Percentiles rank a stretch among this genome's conserved stretches.
Conservation (phyloP, 2,888 invertebrate genomes). For the Ypsolopha sequella region DNA sequence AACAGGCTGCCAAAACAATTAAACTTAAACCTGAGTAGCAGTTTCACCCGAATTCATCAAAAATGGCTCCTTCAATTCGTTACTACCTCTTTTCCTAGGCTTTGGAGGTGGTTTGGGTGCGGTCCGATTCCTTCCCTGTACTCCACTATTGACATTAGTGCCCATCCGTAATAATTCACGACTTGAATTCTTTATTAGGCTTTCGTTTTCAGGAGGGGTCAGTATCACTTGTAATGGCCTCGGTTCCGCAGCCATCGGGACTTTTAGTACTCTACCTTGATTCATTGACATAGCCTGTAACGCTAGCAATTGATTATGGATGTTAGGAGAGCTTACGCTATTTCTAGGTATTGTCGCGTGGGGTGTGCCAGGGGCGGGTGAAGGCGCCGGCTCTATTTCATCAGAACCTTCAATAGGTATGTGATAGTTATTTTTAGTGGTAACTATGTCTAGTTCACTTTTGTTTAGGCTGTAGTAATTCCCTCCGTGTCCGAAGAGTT, state of each 20-base stretch:
- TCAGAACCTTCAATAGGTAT: slow-evolving; percentile 39
- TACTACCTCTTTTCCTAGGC: slow-evolving; percentile 78
- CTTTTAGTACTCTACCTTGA: slow-evolving; percentile 5
- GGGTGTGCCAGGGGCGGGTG: slow-evolving; percentile 64
- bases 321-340: slow-evolving; percentile 65
- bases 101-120: slow-evolving; percentile 86
- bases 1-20: not conserved
- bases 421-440: slow-evolving; percentile 56
- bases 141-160: slow-evolving; percentile 44
- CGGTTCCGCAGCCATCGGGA: slow-evolving; percentile 25
- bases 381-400: slow-evolving; percentile 57
- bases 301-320: slow-evolving; percentile 59
- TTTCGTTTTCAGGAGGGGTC: slow-evolving; percentile 36
- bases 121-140: slow-evolving; percentile 55
- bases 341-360: slow-evolving; percentile 57
- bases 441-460: slow-evolving; percentile 71
- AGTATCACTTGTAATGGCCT: slow-evolving; percentile 44
- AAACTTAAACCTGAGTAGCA: slow-evolving; percentile 83
- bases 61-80: slow-evolving; percentile 77
- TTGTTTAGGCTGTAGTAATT: slow-evolving; percentile 83
- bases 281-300: slow-evolving; percentile 47
- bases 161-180: slow-evolving; percentile 32
- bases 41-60: slow-evolving; percentile 87
- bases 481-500: slow-evolving; percentile 87
- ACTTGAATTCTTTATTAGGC: slow-evolving; percentile 30